phyloP scores from a whole-genome alignment of 2,888 invertebrate genomes.

The Syritta pipiens region DNA sequence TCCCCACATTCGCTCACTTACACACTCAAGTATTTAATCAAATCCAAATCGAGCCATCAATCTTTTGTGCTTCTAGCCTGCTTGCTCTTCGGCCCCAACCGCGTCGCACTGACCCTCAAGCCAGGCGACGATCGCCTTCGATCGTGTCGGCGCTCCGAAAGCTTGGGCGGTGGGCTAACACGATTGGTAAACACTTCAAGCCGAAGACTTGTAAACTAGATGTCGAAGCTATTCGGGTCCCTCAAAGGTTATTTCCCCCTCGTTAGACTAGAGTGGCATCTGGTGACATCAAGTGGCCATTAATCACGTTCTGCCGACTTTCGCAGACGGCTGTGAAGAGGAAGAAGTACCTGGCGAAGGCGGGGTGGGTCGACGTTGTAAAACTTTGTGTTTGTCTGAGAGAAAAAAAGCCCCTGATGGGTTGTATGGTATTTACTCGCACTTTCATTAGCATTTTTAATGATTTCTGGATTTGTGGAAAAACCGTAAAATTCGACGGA shows the following conservation, averaged over 20 bases:
- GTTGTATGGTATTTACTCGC: too few relatives aligned
- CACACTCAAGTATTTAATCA: background rate
- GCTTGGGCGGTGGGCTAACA: background rate
- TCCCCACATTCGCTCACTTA: constrained; percentile 40
- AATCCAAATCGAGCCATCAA: background rate
- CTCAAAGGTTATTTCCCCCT: constrained; percentile 24
- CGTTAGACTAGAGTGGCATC: constrained; percentile 10
- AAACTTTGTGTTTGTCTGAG: too few relatives aligned
- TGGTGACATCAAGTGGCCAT: constrained; percentile 37
- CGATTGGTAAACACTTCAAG: background rate
- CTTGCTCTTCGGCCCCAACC: background rate
- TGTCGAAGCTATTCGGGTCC: background rate
- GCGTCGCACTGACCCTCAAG: too few relatives aligned
- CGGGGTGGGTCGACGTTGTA: too few relatives aligned
- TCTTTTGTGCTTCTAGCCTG: background rate
- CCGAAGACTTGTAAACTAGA: too few relatives aligned
- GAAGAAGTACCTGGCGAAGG: too few relatives aligned
- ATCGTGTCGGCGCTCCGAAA: too few relatives aligned
- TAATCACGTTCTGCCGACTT: constrained; percentile 23
- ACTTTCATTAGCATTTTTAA: too few relatives aligned
- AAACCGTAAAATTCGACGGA: too few relatives aligned
- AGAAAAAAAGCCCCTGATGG: too few relatives aligned
- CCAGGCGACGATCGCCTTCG: too few relatives aligned
- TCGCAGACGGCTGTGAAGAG: background rate
- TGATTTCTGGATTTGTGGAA: too few relatives aligned